phyloP scores from a whole-genome alignment of 2,113 vertebrate species.

The Nyctibius bracteatus region DNA sequence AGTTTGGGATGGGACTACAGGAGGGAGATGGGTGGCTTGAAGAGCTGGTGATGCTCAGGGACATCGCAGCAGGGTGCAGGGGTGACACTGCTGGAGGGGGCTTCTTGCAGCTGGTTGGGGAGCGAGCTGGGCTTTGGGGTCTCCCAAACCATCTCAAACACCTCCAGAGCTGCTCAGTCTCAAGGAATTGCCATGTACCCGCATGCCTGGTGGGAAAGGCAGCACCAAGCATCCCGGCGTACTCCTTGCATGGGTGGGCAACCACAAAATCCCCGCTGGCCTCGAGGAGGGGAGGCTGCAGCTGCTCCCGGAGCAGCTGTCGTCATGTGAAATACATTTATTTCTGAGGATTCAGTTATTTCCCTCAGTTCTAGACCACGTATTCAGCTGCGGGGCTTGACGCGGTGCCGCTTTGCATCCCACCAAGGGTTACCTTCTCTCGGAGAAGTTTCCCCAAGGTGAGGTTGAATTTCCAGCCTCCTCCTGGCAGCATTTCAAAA shows the following conservation, averaged over 20 bases:
- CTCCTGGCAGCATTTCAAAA: neutral
- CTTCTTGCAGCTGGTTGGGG: neutral
- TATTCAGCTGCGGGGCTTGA: rapidly evolving
- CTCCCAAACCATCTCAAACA: neutral
- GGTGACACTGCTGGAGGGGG: neutral
- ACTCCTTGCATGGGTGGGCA: neutral
- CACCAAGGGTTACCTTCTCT: rapidly evolving
- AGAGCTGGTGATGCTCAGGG: neutral
- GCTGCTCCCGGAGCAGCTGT: neutral
- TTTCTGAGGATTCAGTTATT: neutral
- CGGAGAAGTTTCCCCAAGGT: neutral
- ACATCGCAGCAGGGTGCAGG: rapidly evolving
- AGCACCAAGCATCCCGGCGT: rapidly evolving
- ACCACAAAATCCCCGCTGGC: neutral
- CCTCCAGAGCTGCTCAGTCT: neutral
- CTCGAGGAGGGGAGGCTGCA: neutral
- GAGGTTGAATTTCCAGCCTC: neutral
- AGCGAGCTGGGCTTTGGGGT: neutral
- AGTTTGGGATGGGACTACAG: neutral
- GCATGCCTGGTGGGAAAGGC: neutral
- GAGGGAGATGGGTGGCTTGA: neutral
- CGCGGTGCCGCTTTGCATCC: rapidly evolving
- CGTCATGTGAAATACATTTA: neutral
- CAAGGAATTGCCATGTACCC: neutral
- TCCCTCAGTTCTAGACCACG: neutral